A percentile compares a stretch with the other conserved stretches of the same genome.
Evolutionary conservation across 1,140 invertebrate species (phyloP).

Genomic region (Danaus plexippus): DNA sequence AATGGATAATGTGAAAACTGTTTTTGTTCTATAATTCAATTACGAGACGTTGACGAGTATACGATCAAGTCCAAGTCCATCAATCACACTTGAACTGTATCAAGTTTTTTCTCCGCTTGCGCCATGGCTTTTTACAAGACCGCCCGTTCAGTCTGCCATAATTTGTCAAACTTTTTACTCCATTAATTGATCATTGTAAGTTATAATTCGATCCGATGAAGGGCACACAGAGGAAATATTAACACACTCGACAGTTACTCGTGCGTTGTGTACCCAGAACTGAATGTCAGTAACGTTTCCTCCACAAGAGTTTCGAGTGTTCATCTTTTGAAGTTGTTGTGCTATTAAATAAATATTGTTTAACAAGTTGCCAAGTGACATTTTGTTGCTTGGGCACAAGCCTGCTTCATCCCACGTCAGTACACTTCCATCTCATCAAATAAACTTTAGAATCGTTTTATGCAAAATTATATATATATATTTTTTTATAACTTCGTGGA

Average conservation of each 20-base stretch:
- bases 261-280: constrained; percentile 36
- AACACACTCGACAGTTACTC: constrained; percentile 39
- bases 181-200: constrained; percentile 36
- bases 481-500: constrained; percentile 48
- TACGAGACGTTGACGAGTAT: constrained; percentile 41
- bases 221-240: constrained; percentile 35
- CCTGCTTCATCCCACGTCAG: constrained; percentile 39
- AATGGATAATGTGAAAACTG: constrained; percentile 35
- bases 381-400: constrained; percentile 42
- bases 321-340: constrained; percentile 48
- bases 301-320: constrained; percentile 56
- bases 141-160: constrained; percentile 39
- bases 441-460: constrained; percentile 52
- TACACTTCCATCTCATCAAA: constrained; percentile 33
- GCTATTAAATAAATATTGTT: constrained; percentile 67
- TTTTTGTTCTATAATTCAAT: constrained; percentile 63
- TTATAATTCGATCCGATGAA: constrained; percentile 21
- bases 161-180: constrained; percentile 61
- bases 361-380: constrained; percentile 64
- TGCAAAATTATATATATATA: constrained; percentile 55
- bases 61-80: constrained; percentile 43
- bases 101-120: constrained; percentile 53
- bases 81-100: constrained; percentile 69
- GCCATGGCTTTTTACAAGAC: constrained; percentile 44
- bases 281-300: constrained; percentile 64